phyloP scores from a whole-genome alignment of 2,113 vertebrate genomes.

The Toxostoma redivivum region DNA sequence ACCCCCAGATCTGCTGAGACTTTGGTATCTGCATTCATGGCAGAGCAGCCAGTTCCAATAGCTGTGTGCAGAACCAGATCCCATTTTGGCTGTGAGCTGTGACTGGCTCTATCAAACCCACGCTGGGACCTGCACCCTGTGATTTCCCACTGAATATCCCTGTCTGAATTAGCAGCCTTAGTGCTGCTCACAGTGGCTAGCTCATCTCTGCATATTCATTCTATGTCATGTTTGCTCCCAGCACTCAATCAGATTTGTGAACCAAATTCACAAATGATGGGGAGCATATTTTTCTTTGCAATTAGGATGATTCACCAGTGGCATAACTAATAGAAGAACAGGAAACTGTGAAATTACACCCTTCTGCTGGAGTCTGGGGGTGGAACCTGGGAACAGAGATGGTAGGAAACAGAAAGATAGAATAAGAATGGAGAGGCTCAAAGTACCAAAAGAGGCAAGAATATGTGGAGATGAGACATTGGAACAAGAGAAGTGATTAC shows the following conservation, averaged over 20 bases:
- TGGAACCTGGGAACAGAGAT: neutral
- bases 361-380: neutral
- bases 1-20: neutral
- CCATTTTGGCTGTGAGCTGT: neutral
- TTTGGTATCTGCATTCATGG: neutral
- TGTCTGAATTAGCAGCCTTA: neutral
- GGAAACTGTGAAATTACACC: neutral
- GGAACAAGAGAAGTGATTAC: neutral
- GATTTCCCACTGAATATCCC: neutral
- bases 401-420: neutral
- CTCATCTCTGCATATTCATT: neutral
- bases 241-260: constrained; percentile 18
- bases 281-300: neutral
- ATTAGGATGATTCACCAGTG: constrained; percentile 37
- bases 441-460: neutral
- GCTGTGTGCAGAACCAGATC: neutral
- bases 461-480: neutral
- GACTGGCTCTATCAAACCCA: neutral
- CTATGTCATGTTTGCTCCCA: neutral
- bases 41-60: neutral
- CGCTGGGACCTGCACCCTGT: fast-evolving
- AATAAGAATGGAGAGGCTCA: neutral
- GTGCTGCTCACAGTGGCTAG: neutral
- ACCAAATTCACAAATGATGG: constrained; percentile 34
- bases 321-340: neutral